These are phyloP conservation scores for Chrysochloris asiatica DNA, from an alignment of 2,113 vertebrate genomes.

Conservation along the genomic window DNA sequence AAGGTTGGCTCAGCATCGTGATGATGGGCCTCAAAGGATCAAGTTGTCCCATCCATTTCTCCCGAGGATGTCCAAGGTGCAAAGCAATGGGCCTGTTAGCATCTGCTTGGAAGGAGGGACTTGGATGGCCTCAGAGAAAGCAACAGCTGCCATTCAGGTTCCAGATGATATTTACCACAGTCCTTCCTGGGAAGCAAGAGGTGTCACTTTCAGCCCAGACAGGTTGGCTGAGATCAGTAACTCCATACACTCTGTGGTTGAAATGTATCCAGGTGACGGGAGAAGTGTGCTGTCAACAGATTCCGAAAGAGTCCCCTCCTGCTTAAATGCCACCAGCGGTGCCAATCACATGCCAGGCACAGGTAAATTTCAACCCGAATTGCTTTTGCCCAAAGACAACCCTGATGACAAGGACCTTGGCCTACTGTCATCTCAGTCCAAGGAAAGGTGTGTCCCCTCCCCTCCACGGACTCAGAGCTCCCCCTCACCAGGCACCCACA, in stretches of 20 bases:
- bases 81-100: constrained; percentile 85
- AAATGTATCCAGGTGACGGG: constrained; percentile 31
- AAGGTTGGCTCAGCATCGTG: constrained; percentile 71
- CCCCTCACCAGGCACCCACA: constrained; percentile 67
- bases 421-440: constrained; percentile 67
- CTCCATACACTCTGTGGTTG: constrained; percentile 33
- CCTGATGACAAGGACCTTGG: constrained; percentile 67
- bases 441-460: constrained; percentile 67
- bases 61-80: constrained; percentile 77
- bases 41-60: constrained; percentile 33
- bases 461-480: constrained; percentile 74
- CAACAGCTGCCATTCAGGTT: constrained; percentile 83
- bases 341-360: constrained; percentile 64
- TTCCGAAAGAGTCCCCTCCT: constrained; percentile 62
- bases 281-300: constrained; percentile 38
- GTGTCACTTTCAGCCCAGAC: constrained; percentile 54
- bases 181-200: constrained; percentile 67
- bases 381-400: constrained; percentile 70
- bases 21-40: constrained; percentile 73
- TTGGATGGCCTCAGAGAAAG: constrained; percentile 77
- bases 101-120: constrained; percentile 62
- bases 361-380: constrained; percentile 41
- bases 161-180: constrained; percentile 84
- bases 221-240: constrained; percentile 36
- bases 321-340: constrained; percentile 46